Conservation (phyloP, 2,888 invertebrate genomes). For the Phanerotoma sp. region DNA sequence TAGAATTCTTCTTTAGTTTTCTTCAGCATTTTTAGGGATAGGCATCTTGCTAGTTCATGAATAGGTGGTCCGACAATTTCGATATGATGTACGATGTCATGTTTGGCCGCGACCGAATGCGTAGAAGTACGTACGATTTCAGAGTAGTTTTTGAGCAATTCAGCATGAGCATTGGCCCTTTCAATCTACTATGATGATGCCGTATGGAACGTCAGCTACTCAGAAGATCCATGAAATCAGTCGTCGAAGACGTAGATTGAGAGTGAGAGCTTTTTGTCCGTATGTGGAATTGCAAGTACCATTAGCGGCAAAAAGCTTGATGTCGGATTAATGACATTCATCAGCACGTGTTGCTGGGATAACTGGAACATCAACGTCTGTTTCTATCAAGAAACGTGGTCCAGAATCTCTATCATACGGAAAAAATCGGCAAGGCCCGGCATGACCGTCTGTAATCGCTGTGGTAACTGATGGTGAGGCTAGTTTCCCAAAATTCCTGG, state of each 20-base stretch:
- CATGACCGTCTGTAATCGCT: conserved; percentile 6
- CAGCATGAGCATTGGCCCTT: not conserved
- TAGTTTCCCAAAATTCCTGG: conserved; percentile 1
- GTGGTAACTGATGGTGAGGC: not conserved
- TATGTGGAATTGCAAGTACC: not conserved
- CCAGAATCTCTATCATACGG: not conserved
- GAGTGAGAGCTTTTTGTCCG: not conserved
- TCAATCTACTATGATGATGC: not conserved
- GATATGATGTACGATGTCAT: not conserved
- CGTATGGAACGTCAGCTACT: not conserved
- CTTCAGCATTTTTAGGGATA: not conserved
- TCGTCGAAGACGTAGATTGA: not conserved
- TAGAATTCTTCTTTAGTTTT: not conserved
- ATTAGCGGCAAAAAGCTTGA: not conserved
- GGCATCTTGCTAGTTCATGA: not conserved
- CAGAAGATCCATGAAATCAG: not conserved
- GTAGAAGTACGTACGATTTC: not conserved
- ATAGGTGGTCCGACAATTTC: not conserved
- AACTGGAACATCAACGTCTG: not conserved
- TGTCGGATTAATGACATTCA: too few relatives aligned
- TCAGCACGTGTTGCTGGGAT: not conserved
- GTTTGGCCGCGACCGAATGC: not conserved
- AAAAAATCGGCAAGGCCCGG: not conserved
- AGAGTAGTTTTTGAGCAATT: not conserved
- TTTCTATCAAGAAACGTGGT: not conserved